These are phyloP conservation scores for Penelope pileata DNA, from an alignment of 2,113 vertebrate species.

Conservation along the genomic window DNA sequence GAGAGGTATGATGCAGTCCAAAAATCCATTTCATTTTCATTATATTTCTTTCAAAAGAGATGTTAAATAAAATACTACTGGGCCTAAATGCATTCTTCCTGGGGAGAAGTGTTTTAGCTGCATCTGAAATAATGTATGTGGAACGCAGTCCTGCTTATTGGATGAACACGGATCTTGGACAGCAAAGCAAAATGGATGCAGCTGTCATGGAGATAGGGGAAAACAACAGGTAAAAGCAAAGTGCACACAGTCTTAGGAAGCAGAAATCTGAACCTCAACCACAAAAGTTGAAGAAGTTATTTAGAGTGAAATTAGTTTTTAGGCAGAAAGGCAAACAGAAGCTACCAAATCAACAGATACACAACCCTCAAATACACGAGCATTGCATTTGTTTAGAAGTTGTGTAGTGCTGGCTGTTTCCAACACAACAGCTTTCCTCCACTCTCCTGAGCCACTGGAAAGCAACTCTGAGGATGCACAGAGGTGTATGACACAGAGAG, in stretches of 20 bases:
- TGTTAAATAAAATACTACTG: background rate
- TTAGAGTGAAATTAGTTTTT: background rate
- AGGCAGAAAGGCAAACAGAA: background rate
- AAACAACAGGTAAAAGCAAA: background rate
- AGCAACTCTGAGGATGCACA: background rate
- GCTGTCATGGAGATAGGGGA: background rate
- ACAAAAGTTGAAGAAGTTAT: background rate
- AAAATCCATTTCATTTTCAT: conserved; percentile 1
- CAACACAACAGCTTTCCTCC: background rate
- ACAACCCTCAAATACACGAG: background rate
- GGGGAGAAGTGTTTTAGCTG: background rate
- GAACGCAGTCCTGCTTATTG: background rate
- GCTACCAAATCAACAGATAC: background rate
- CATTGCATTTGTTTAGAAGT: fast-evolving
- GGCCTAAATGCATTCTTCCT: background rate
- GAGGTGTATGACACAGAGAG: background rate
- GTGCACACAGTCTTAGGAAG: background rate
- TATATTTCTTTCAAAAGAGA: conserved; percentile 23
- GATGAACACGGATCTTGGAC: background rate
- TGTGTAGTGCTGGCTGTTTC: background rate
- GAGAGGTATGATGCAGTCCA: background rate
- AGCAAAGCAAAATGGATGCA: background rate
- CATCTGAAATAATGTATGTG: background rate
- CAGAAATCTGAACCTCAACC: background rate
- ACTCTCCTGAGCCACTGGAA: background rate